Evolutionary conservation across 2,888 invertebrate species (phyloP), one percentile per base, ranked within the genome.

Genomic region (Macropis europaea): DNA sequence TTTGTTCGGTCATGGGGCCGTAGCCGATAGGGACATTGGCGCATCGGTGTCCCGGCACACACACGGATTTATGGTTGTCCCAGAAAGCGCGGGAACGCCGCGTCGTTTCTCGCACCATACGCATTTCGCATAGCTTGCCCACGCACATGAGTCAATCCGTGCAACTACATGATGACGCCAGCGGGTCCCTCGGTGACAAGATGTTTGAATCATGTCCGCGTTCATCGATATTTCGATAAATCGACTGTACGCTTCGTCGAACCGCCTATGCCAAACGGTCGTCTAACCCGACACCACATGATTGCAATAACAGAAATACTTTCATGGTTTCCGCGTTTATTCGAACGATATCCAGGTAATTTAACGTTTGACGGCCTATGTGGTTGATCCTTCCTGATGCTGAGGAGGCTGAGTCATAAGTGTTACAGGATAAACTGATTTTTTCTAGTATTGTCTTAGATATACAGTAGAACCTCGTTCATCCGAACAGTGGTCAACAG

Each of bases 91-190:
- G 68, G 53, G 69, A 74, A 68, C 72, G 52, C 38, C 57, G 61
- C 60, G 73, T 60, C 30, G 73, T 66, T 63, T 76, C 66, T 64
- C 62, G 63, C 69, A 32, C 48, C 72, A 73, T 74, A 83, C 77
- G 80, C 75, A 76, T 73, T 70, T 78, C 71, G 84, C 83, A 87
- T 86, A 82, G 83, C 82, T 47, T 81, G 83, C 87, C 86, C 87
- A 87, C 85, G 87, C 87, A 81, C 82, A 79, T 88, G 88, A 88
- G 84, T 87, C 87, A 88, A 87, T 85, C 80, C 84, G 82, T 84
- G 82, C 67, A 53, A 71, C 60, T 64, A 69, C 56, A 42, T 66
- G 69, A 76, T 78, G 81, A 81, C 73, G 78, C 69, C 75, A 63
- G 54, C 67, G 32, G 45, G 52, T 34, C 62, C 48, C 54, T 32